These are phyloP conservation scores for Pristionchus entomophagus DNA, from an alignment of 2,888 invertebrate genomes.

Conservation along the genomic window DNA sequence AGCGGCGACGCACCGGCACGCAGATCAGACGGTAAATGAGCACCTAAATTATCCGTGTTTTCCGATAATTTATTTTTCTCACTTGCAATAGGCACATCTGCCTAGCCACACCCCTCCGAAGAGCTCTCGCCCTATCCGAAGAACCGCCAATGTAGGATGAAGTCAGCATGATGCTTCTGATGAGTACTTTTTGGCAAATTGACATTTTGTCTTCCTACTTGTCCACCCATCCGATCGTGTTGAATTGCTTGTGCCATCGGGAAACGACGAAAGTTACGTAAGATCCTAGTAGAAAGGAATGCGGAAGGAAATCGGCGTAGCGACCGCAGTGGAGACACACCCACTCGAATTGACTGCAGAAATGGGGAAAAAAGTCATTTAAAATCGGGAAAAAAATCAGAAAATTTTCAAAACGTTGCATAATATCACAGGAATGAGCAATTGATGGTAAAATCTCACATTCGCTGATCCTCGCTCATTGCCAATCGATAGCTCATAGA, in stretches of 20 bases:
- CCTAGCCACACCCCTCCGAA: not conserved
- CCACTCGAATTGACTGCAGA: constrained; percentile 39
- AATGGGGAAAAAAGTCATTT: not conserved
- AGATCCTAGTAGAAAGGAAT: constrained; percentile 12
- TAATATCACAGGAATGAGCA: not conserved
- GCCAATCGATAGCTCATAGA: not conserved
- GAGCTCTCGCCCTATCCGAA: not conserved
- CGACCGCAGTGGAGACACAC: not conserved
- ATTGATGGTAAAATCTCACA: not conserved
- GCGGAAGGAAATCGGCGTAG: constrained; percentile 12
- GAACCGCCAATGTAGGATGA: not conserved
- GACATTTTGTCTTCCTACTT: not conserved
- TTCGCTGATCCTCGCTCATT: constrained; percentile 1
- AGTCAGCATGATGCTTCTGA: not conserved
- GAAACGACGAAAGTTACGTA: constrained; percentile 10
- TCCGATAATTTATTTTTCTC: not conserved
- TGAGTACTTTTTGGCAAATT: not conserved
- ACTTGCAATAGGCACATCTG: constrained; percentile 33
- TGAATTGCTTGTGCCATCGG: constrained; percentile 35
- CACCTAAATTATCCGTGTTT: not conserved
- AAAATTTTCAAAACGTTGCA: not conserved
- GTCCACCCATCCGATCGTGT: constrained; percentile 27
- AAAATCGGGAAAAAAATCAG: not conserved
- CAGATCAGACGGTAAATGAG: constrained; percentile 15
- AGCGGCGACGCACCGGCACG: not conserved